Evolutionary conservation across 2,113 vertebrate species (phyloP), one percentile per base, ranked within the genome.

Genomic region (Gobius niger): DNA sequence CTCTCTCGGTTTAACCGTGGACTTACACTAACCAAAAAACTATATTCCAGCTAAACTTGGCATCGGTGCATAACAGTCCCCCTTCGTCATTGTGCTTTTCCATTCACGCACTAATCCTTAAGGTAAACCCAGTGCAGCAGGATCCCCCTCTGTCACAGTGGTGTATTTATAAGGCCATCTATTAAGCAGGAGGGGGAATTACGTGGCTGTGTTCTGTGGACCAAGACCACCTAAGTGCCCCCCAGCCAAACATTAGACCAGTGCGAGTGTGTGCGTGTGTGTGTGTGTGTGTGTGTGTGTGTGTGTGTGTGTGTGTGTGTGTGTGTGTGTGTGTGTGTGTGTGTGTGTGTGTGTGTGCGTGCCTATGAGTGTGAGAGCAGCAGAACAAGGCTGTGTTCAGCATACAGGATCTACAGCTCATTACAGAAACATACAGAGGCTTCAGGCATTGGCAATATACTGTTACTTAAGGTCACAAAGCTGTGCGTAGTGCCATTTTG

Each of bases 91-190:
- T 52, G 51, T 52, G n/a, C 16, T 54, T 54, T 54, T 8, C 52
- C 53, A 65, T 54, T 54, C 63, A 70, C 53, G 44, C 52, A 57
- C 67, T 60, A 67, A 69, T 80, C 77, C 51, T 65, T 66, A 75
- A 85, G 82, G 80, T 82, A 70, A 82, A 81, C 78, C 79, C 71
- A 61, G 70, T 76, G 67, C 81, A 76, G 81, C 63, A 78, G 78
- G 83, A 85, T 85, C 79, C 63, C 74, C 85, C 77, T 79, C 81
- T 86, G 87, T 86, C 88, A 81, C 80, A 49, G 74, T 75, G 78
- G 73, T 80, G 74, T 87, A 89, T 88, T 89, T 85, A 89, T 89
- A 88, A 81, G 74, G 82, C 76, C 66, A 86, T 90, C 84, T 77
- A 87, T 89, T 84, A 85, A 75, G 76, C 72, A 75, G 76, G 73